Base-by-base conservation (phyloP, 2,797 vertebrate species). In the Morelia viridis region DNA sequence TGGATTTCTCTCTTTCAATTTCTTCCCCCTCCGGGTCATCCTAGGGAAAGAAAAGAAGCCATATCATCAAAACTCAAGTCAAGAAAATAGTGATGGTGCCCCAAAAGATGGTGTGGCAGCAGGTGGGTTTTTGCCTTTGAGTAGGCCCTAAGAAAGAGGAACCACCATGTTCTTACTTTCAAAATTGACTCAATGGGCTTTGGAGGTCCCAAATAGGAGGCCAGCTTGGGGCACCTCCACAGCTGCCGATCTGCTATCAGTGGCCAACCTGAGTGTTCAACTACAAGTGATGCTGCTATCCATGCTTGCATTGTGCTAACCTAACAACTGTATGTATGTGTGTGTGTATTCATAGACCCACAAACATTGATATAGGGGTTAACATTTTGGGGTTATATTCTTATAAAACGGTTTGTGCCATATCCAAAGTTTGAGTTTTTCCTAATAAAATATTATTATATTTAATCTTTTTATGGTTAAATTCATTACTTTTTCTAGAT, bases 1-100 rank as follows among this genome's bases (percentile, higher is more conserved):
- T 97, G 2, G 97, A 97, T 93, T 97, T 98, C 31, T 98, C 98
- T 94, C 97, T 96, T 56, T 98, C 98, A 5, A 97, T 97, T 93
- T 98, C 98, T 94, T 99, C 98, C 89, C 98, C 98, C 7, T 99
- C 98, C 0, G 98, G 98, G 62, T 99, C 98, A 0, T 99, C 99
- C 99, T 99, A 97, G 60, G 94, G 92, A 95, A 95, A 86, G 35
- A 26, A 96, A 90, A 80, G 80, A 94, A 90, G 94, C 62, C 5
- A 62, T 41, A 80, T 0, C 1, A 24, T 12, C 46, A 94, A 91
- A 94, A 61, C 71, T 1, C 0, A 0, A n/a, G 6, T 57, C 12
- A 56, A 3, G n/a, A 85, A 86, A 62, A 35, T 46, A 83, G 11
- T 87, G 89, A 83, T 57, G 56, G 57, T 28, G 90, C 65, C 89